phyloP scores from a whole-genome alignment of 2,888 invertebrate genomes.

The Lamellibrachia columna region DNA sequence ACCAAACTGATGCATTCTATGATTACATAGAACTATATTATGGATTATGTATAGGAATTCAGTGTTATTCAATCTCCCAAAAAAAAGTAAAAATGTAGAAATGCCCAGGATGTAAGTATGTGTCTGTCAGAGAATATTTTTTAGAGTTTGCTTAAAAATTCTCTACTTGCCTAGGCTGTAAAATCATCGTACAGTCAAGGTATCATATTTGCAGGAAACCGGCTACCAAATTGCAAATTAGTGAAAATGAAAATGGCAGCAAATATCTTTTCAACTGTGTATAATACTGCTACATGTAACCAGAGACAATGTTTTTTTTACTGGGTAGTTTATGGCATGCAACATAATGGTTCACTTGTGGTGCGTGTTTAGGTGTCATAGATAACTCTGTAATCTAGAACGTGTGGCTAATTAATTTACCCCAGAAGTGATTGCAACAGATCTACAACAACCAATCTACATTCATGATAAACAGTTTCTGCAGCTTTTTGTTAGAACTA shows the following conservation, averaged over 20 bases:
- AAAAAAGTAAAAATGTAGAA: not conserved
- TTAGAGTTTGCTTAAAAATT: too few species aligned
- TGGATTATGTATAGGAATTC: too few species aligned
- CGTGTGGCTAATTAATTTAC: constrained; percentile 9
- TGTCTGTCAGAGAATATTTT: too few species aligned
- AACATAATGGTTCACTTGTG: not conserved
- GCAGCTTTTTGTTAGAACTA: not conserved
- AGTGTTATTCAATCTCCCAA: not conserved
- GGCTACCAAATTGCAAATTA: not conserved
- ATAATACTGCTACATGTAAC: not conserved
- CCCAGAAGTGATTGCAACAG: not conserved
- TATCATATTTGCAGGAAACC: not conserved
- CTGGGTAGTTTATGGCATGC: not conserved
- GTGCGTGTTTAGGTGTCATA: not conserved
- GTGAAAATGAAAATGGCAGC: not conserved
- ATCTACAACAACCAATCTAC: not conserved
- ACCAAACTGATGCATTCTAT: too few species aligned
- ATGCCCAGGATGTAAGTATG: not conserved
- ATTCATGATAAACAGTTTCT: not conserved
- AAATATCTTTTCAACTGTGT: not conserved
- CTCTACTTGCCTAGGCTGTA: too few species aligned
- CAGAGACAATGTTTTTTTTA: not conserved
- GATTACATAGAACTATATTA: too few species aligned
- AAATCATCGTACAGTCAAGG: too few species aligned
- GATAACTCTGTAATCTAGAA: not conserved